These are phyloP conservation scores for Gnatocerus cornutus DNA, from an alignment of 2,888 invertebrate genomes.

Conservation along the genomic window DNA sequence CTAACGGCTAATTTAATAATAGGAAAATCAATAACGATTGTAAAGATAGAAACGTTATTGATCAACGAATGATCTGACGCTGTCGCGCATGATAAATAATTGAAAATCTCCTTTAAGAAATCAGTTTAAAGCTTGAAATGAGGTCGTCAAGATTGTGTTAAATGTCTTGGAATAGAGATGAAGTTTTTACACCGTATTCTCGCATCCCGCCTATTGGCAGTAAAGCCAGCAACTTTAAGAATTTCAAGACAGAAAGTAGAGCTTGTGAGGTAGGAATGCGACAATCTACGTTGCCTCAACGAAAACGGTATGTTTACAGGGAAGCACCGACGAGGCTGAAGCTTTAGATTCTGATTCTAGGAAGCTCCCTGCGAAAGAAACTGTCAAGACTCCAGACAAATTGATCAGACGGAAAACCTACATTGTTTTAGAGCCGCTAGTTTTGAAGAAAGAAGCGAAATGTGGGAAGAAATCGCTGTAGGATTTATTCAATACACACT, in stretches of 20 bases:
- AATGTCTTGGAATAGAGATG: slow-evolving; percentile 41
- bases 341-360: slow-evolving; percentile 3
- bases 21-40: slow-evolving; percentile 5
- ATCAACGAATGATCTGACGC: slow-evolving; percentile 17
- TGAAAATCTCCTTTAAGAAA: neutral
- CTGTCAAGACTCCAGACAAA: slow-evolving; percentile 17
- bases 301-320: slow-evolving; percentile 25
- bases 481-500: no score
- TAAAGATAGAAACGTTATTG: slow-evolving; percentile 16
- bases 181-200: slow-evolving; percentile 34
- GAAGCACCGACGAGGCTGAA: neutral
- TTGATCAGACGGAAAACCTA: slow-evolving; percentile 41
- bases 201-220: slow-evolving; percentile 39
- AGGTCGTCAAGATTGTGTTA: slow-evolving; percentile 26
- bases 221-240: slow-evolving; percentile 10
- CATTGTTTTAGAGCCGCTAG: slow-evolving; percentile 37
- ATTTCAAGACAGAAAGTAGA: slow-evolving; percentile 20
- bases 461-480: slow-evolving; percentile 14
- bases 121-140: slow-evolving; percentile 26
- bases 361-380: slow-evolving; percentile 27
- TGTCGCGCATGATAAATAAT: slow-evolving; percentile 16
- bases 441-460: slow-evolving; percentile 26
- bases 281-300: slow-evolving; percentile 12
- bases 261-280: slow-evolving; percentile 12
- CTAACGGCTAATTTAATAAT: neutral